These are phyloP conservation scores for Galerucella pusilla DNA, from an alignment of 2,888 invertebrate genomes.

Conservation along the genomic window DNA sequence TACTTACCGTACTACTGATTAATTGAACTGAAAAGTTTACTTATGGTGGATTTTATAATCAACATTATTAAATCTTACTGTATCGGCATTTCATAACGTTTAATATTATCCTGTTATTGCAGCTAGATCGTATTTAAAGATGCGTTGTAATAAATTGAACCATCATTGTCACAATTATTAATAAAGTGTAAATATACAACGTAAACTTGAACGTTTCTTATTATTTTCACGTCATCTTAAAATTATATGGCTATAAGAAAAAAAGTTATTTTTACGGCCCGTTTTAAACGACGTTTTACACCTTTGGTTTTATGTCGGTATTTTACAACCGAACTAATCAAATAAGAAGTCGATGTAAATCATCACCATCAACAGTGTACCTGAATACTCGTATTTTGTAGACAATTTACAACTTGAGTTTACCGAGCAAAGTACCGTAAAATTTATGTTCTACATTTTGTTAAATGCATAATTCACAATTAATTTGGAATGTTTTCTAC, in stretches of 20 bases:
- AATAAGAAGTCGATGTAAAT: neutral
- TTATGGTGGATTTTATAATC: neutral
- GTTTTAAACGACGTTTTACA: neutral
- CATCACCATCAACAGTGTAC: slow-evolving; percentile 1
- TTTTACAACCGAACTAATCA: slow-evolving; percentile 1
- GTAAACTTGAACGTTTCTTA: neutral
- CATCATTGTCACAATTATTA: neutral
- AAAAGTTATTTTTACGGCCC: neutral
- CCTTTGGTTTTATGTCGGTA: neutral
- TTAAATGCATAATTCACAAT: neutral
- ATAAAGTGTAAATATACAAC: neutral
- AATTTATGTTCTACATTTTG: slow-evolving; percentile 4
- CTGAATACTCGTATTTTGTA: slow-evolving; percentile 1
- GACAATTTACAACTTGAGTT: neutral
- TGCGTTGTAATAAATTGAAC: neutral
- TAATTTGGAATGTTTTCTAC: neutral
- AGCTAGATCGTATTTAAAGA: neutral
- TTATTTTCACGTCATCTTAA: neutral
- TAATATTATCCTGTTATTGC: neutral
- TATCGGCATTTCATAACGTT: neutral
- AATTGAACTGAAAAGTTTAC: no score
- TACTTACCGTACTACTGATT: no score
- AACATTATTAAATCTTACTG: neutral
- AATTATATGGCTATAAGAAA: slow-evolving; percentile 1
- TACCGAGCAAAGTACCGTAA: slow-evolving; percentile 9